Evolutionary conservation across 1,140 invertebrate genomes (phyloP).

Genomic region (Papilio polytes): DNA sequence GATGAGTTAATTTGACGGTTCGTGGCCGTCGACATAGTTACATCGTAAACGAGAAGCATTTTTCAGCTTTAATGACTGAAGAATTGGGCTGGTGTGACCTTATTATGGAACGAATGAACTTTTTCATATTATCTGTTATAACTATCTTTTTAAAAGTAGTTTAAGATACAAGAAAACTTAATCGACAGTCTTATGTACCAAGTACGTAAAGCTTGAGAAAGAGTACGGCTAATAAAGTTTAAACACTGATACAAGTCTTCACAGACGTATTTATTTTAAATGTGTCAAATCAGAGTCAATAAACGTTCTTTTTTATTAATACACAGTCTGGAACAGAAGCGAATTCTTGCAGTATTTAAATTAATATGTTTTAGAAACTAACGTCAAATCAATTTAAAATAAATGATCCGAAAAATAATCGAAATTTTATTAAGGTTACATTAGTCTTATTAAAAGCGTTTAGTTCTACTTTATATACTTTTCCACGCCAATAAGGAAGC

Average conservation of each 20-base stretch:
- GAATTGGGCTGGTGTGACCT: not conserved
- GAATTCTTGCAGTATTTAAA: not conserved
- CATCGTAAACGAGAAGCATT: not conserved
- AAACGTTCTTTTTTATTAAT: not conserved
- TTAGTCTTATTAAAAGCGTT: not conserved
- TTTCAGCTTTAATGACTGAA: not conserved
- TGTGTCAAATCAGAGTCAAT: not conserved
- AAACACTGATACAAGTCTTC: too few relatives aligned
- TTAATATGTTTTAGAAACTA: not conserved
- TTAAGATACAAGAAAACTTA: too few relatives aligned
- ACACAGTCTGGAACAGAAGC: not conserved
- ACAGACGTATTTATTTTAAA: not conserved
- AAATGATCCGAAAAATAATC: not conserved
- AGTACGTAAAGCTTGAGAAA: too few relatives aligned
- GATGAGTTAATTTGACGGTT: conserved; percentile 30
- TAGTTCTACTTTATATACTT: not conserved
- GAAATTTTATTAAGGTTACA: not conserved
- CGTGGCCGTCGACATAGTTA: not conserved
- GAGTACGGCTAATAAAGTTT: not conserved
- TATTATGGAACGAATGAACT: not conserved
- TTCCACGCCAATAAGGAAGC: conserved; percentile 6
- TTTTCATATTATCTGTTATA: not conserved
- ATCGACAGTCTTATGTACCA: too few relatives aligned
- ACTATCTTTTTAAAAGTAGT: not conserved
- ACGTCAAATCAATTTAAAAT: not conserved